Conservation (phyloP, 2,888 invertebrate species). For the Orchesellides sinensis region DNA sequence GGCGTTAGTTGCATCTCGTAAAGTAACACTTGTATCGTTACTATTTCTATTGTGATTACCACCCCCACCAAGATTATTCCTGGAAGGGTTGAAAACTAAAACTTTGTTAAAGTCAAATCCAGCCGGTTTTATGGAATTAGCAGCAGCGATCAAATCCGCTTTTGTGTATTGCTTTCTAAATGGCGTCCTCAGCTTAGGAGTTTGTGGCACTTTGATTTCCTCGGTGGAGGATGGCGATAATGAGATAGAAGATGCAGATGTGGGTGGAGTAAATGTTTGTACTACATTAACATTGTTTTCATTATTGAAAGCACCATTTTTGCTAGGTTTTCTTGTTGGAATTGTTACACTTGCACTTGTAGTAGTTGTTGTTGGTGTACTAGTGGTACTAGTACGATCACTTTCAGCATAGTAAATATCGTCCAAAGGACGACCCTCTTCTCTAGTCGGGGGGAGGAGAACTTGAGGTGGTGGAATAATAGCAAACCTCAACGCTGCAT, state of each 20-base stretch:
- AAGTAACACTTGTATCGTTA: too few species aligned
- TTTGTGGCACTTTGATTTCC: constrained; percentile 46
- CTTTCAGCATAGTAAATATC: constrained; percentile 16
- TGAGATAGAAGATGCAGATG: background rate
- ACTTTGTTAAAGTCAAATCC: constrained; percentile 61
- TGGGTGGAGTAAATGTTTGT: constrained; percentile 27
- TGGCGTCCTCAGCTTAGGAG: constrained; percentile 12
- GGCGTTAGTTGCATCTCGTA: background rate
- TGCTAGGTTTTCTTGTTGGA: background rate
- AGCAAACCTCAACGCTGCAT: constrained; percentile 1
- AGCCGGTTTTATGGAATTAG: constrained; percentile 53
- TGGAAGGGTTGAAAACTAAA: constrained; percentile 13
- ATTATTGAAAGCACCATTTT: background rate
- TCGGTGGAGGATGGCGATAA: constrained; percentile 21
- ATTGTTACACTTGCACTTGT: background rate
- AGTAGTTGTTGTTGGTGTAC: background rate
- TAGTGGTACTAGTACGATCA: background rate
- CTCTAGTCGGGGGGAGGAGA: constrained; percentile 41
- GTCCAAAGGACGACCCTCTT: constrained; percentile 41
- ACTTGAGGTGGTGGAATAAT: constrained; percentile 39
- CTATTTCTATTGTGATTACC: constrained; percentile 16
- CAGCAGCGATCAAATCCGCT: constrained; percentile 56
- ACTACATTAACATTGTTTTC: constrained; percentile 21
- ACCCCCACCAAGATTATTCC: background rate
- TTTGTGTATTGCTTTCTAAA: constrained; percentile 43